Percentiles rank a stretch among this genome's conserved stretches.
Conservation (phyloP, 2,113 vertebrate species). For the Syngnathus floridae region DNA sequence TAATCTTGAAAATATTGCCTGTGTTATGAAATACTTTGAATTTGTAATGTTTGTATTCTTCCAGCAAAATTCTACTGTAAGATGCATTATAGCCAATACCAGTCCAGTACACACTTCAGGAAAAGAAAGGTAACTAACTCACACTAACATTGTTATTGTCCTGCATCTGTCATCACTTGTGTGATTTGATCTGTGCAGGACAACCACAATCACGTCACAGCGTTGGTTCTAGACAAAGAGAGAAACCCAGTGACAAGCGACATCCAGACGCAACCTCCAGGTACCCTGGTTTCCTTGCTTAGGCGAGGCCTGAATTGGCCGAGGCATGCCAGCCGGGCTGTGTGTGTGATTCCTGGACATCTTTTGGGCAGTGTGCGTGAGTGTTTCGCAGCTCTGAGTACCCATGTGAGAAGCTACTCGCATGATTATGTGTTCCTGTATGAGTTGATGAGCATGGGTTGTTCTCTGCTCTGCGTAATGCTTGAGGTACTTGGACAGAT, state of each 20-base stretch:
- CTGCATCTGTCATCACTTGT: background rate
- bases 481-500: conserved; percentile 81
- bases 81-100: conserved; percentile 82
- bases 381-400: conserved; percentile 62
- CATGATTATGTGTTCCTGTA: conserved; percentile 84
- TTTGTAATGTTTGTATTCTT: conserved; percentile 16
- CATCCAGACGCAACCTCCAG: conserved; percentile 77
- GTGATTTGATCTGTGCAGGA: conserved; percentile 25
- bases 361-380: conserved; percentile 76
- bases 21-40: background rate
- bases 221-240: conserved; percentile 47
- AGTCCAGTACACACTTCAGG: conserved; percentile 52
- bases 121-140: conserved; percentile 58
- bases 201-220: conserved; percentile 10
- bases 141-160: background rate
- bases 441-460: conserved; percentile 85
- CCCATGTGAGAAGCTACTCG: conserved; percentile 80
- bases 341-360: conserved; percentile 72
- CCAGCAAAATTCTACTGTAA: conserved; percentile 95
- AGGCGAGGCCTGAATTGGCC: conserved; percentile 78
- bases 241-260: conserved; percentile 56
- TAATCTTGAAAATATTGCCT: background rate
- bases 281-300: conserved; percentile 88
- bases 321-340: conserved; percentile 71
- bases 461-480: conserved; percentile 83